Percentiles rank a stretch among this genome's conserved stretches.
These are phyloP conservation scores for Meandrina meandrites DNA, from an alignment of 92 coral and sea anemone genomes.

Conservation along the genomic window DNA sequence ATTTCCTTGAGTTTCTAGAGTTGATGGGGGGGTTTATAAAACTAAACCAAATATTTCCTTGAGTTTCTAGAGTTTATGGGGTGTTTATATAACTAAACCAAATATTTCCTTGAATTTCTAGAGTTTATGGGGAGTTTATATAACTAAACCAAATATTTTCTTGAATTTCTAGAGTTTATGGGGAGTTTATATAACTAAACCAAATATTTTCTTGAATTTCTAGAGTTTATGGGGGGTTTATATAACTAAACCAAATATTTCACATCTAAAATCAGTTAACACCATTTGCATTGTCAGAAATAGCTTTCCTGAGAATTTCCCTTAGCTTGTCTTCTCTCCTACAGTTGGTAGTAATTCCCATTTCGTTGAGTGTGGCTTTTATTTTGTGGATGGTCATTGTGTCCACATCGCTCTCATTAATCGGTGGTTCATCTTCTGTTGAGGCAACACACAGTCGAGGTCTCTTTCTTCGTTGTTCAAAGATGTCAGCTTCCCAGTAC, in stretches of 20 bases:
- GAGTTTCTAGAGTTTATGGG: too few species aligned
- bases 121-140: too few species aligned
- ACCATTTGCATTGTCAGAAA: conserved; percentile 18
- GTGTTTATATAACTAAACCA: too few species aligned
- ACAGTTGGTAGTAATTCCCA: neutral
- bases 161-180: neutral
- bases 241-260: neutral
- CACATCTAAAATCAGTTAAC: conserved; percentile 7
- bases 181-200: neutral
- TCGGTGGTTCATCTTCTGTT: conserved; percentile 32
- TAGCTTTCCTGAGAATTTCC: neutral
- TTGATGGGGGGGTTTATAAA: too few species aligned
- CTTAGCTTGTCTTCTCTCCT: neutral
- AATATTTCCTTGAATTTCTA: too few species aligned
- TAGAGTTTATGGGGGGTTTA: neutral
- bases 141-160: too few species aligned
- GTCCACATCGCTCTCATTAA: neutral
- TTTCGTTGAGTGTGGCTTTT: neutral
- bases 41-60: too few species aligned
- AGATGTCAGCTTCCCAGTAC: conserved; percentile 46
- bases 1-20: too few species aligned
- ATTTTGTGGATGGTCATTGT: neutral
- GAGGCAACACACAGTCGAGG: conserved; percentile 36
- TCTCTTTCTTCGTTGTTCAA: conserved; percentile 48
- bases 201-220: neutral